Conservation (phyloP, 2,888 invertebrate genomes). For the Sinodicranocentrus sp. region DNA sequence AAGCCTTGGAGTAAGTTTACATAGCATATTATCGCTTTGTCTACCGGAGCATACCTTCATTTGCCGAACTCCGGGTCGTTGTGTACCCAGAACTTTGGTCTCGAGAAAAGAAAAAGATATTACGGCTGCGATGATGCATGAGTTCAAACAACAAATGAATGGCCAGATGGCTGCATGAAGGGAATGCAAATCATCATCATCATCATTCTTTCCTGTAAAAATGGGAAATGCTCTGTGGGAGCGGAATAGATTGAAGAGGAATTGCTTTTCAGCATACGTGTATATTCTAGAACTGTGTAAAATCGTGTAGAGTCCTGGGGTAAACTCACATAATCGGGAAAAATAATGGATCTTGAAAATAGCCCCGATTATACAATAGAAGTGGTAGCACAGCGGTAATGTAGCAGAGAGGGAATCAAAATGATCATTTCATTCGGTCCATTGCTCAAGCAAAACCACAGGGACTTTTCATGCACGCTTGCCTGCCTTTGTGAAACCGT, state of each 20-base stretch:
- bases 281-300: neutral
- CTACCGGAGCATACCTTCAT: too few species aligned
- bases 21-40: too few species aligned
- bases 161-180: neutral
- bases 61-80: too few species aligned
- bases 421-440: slow-evolving; percentile 27
- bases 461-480: slow-evolving; percentile 19
- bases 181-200: slow-evolving; percentile 6
- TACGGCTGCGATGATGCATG: slow-evolving; percentile 13
- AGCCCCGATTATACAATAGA: neutral
- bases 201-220: neutral
- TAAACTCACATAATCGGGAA: neutral
- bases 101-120: too few species aligned
- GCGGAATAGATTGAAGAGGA: neutral
- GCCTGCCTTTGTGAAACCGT: neutral
- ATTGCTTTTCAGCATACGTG: neutral
- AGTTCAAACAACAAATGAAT: neutral
- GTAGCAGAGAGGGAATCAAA: slow-evolving; percentile 13
- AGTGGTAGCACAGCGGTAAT: neutral
- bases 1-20: too few species aligned
- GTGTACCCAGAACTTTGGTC: too few species aligned
- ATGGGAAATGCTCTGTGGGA: neutral
- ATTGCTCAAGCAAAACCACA: slow-evolving; percentile 42
- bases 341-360: slow-evolving; percentile 14
- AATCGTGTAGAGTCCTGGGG: neutral